Evolutionary conservation across 2,113 vertebrate species (phyloP).

Genomic region (Oenanthe melanoleuca): DNA sequence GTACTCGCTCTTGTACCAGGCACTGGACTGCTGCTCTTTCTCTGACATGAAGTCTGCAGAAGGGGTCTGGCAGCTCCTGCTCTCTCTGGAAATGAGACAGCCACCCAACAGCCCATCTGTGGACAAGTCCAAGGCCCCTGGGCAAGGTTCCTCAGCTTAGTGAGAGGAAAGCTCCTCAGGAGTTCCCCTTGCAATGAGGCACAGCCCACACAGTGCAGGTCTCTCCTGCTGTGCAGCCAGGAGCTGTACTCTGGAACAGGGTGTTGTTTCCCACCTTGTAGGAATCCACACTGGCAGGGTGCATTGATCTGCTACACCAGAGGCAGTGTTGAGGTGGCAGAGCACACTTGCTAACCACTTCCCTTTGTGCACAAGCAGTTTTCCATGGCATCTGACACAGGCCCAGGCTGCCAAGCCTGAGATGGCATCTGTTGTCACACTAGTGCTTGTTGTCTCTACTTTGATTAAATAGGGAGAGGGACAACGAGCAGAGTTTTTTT

Average conservation of each 20-base stretch:
- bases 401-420: background rate
- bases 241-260: background rate
- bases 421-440: background rate
- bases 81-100: background rate
- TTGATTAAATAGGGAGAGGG: background rate
- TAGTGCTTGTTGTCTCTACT: background rate
- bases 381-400: background rate
- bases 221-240: background rate
- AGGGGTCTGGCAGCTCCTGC: background rate
- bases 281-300: background rate
- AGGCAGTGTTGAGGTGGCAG: background rate
- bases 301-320: background rate
- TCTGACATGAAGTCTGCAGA: background rate
- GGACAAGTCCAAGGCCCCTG: background rate
- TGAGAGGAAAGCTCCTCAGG: too few relatives aligned
- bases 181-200: background rate
- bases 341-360: background rate
- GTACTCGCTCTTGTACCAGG: fast-evolving
- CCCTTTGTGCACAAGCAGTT: too few relatives aligned
- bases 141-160: background rate
- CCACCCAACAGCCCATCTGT: background rate
- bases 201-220: background rate
- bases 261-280: background rate
- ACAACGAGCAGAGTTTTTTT: background rate
- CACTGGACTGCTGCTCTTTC: background rate